Base-by-base conservation (phyloP, 2,888 invertebrate species). In the Drosophila anomelani region DNA sequence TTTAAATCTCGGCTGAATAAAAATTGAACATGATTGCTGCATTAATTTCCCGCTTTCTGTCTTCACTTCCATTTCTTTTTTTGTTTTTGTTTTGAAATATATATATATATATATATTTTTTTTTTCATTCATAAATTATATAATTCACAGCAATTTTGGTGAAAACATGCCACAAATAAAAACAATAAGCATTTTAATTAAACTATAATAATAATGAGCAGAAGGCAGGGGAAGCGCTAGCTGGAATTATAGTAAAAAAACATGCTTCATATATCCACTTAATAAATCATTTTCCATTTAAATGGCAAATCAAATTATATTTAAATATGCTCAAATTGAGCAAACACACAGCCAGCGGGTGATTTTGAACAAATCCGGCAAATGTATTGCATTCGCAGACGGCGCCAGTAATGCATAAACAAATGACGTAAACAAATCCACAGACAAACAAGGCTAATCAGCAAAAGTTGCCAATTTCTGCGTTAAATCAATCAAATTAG, bases 151-250 rank as follows among this genome's bases (percentile, higher is more conserved):
- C 54, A 73, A 55, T 78, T 75, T 61, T 44, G 46, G 55, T 54
- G 68, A 55, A 77, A 73, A 71, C 67, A 69, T 54, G 58, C 53
- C 51, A 64, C 62, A 83, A 80, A 60, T 57, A 70, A 63, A 69
- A 78, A 81, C 69, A 78, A 84, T 78, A 81, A 80, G 73, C 73
- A 81, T 84, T 84, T 84, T 79, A 81, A 81, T 80, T 84, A 78
- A 84, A 84, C 76, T 67, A 78, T 69, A 79, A 79, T 73, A 81
- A 73, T 49, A 68, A 79, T 58, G 38, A 29, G 39, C 67, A 66
- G 38, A 46, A 39, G 66, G 51, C 53, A 26, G 38, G 23, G 12
- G 38, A 32, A 17, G 32, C 23, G 38, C 44, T 46, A 47, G 2
- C n/a, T 36, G 26, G 41, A 67, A 67, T 46, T n/a, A 66, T 23